A percentile compares a stretch with the other conserved stretches of the same genome.
These are phyloP conservation scores for Nyctibius grandis DNA, from an alignment of 2,797 vertebrate species.

Conservation along the genomic window DNA sequence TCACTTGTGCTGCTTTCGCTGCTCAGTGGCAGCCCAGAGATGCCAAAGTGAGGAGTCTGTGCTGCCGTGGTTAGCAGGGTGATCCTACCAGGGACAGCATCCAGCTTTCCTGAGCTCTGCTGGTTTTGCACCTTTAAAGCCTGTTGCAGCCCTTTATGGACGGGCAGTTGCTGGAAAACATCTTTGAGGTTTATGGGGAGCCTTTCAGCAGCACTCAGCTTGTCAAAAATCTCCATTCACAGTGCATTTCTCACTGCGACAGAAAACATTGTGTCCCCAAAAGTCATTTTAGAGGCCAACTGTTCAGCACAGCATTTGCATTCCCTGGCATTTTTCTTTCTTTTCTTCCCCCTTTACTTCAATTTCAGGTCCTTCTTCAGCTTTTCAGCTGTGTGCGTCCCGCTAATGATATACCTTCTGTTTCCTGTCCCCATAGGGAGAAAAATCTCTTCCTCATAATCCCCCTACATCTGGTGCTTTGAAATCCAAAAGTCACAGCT, in stretches of 20 bases:
- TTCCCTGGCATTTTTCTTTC: not conserved
- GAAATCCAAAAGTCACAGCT: constrained; percentile 37
- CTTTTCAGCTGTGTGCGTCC: not conserved
- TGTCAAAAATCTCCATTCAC: not conserved
- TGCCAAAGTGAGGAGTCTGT: fast-evolving
- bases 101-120: not conserved
- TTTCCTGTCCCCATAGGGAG: constrained; percentile 2
- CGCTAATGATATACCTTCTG: constrained; percentile 57
- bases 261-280: not conserved
- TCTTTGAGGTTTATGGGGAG: not conserved
- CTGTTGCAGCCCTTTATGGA: not conserved
- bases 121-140: not conserved
- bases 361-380: not conserved
- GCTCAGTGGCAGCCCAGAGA: not conserved
- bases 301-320: constrained; percentile 43
- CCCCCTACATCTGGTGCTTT: constrained; percentile 48
- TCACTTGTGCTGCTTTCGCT: fast-evolving
- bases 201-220: not conserved
- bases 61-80: not conserved
- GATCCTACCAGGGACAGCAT: not conserved
- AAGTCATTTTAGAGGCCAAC: constrained; percentile 25
- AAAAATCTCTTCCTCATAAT: not conserved
- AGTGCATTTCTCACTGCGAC: not conserved
- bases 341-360: not conserved
- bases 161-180: not conserved